Evolutionary conservation across 2,888 invertebrate genomes (phyloP), one percentile per base, ranked within the genome.

Genomic region (Epistrophe grossulariae): DNA sequence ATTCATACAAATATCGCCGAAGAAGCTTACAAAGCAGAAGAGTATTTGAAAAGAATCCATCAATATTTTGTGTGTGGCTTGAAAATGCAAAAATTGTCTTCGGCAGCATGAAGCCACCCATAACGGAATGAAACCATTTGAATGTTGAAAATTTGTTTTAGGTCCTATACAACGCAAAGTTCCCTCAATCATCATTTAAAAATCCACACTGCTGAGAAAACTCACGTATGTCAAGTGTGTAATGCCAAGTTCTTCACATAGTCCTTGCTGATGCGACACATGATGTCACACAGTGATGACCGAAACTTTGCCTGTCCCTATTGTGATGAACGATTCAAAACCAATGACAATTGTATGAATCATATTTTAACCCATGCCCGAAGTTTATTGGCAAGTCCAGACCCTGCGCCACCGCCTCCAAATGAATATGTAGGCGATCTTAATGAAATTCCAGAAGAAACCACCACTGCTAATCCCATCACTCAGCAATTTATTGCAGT

Each of bases 111-210:
- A 89, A 52, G 72, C 72, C 3, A 85, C 76, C 7, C 74, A 89
- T 84, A 81, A 71, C 1, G 88, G 84, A 7, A 60, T 73, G n/a
- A 90, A 89, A 77, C 76, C 76, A 2, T 88, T 82, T 78, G 80
- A 89, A 70, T 91, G 91, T 62, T n/a, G n/a, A n/a, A n/a, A 43
- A 38, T 2, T 35, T 10, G 19, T 80, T 88, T 11, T 50, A 89
- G 89, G 17, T 66, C 60, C 0, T 89, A 88, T 19, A 66, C 88
- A 13, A 89, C 88, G 3, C 71, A 84, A 62, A 87, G 84, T 64
- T 88, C 89, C 0, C 79, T 90, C 2, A 89, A 88, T 50, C 68
- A 84, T 11, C 90, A 90, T 76, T 17, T 48, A 0, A 89, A 89
- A 71, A 81, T 89, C 6, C 89, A 90, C 83, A 45, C 74, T 2